Percentiles rank a stretch among this genome's conserved stretches.
These are phyloP conservation scores for Diarsia rubi DNA, from an alignment of 2,888 invertebrate species.

Conservation along the genomic window DNA sequence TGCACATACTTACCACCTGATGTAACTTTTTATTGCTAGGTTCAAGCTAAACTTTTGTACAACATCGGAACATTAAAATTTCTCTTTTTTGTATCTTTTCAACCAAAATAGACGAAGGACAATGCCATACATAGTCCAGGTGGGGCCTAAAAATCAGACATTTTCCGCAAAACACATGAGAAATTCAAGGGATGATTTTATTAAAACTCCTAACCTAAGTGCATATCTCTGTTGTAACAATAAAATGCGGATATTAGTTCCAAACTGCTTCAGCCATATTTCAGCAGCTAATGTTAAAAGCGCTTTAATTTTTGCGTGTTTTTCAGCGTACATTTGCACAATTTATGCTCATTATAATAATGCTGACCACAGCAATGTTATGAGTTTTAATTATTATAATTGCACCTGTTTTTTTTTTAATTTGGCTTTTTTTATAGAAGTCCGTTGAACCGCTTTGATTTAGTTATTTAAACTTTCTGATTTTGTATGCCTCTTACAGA, in stretches of 20 bases:
- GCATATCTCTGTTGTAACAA: too few relatives aligned
- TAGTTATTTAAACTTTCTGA: background rate
- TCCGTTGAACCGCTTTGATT: background rate
- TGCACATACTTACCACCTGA: too few relatives aligned
- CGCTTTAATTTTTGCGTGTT: slow-evolving; percentile 10
- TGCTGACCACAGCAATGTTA: background rate
- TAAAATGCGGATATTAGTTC: slow-evolving; percentile 7
- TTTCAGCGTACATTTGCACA: slow-evolving; percentile 23
- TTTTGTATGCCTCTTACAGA: background rate
- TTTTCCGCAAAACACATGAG: background rate
- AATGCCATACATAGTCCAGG: background rate
- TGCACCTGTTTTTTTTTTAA: background rate
- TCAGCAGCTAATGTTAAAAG: slow-evolving; percentile 8
- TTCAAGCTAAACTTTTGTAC: too few relatives aligned
- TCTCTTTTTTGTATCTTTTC: background rate
- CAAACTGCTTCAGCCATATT: slow-evolving; percentile 20
- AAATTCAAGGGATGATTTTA: background rate
- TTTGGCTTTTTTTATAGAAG: background rate
- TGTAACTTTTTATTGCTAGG: too few relatives aligned
- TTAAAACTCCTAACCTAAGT: too few relatives aligned
- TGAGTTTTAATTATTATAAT: background rate
- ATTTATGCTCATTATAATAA: background rate
- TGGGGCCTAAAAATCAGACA: background rate
- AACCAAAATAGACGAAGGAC: background rate
- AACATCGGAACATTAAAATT: too few relatives aligned